Evolutionary conservation across 2,797 vertebrate genomes (phyloP).

Genomic region (Thalassophryne amazonica): DNA sequence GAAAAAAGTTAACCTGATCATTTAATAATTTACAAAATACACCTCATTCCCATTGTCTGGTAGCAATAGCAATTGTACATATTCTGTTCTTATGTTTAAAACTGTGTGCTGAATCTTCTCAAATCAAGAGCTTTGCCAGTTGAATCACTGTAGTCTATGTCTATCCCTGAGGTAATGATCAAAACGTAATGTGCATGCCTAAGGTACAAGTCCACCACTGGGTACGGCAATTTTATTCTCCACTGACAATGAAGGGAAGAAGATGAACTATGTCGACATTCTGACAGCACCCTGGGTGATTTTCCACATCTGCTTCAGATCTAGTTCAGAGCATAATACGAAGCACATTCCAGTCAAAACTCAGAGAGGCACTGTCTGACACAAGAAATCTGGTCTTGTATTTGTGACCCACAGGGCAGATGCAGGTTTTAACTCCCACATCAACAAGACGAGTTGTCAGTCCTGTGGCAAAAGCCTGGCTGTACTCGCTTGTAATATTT

Average conservation of each 20-base stretch:
- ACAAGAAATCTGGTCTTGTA: conserved; percentile 42
- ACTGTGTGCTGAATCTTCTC: neutral
- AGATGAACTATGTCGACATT: conserved; percentile 29
- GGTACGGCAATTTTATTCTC: conserved; percentile 21
- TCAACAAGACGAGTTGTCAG: conserved; percentile 31
- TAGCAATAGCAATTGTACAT: too few species aligned
- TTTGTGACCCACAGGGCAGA: conserved; percentile 45
- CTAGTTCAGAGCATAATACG: conserved; percentile 36
- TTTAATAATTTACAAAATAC: too few species aligned
- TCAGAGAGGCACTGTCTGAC: conserved; percentile 30
- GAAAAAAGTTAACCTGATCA: too few species aligned
- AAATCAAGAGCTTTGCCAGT: neutral
- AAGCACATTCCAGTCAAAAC: conserved; percentile 48
- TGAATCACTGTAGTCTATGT: conserved; percentile 5
- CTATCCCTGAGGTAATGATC: conserved; percentile 17
- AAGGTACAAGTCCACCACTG: conserved; percentile 13
- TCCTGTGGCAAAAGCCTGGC: conserved; percentile 6
- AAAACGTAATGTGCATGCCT: conserved; percentile 19
- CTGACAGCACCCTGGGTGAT: conserved; percentile 31
- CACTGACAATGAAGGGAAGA: conserved; percentile 24
- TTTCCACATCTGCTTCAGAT: conserved; percentile 35
- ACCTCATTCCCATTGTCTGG: too few species aligned
- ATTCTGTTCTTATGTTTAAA: conserved; percentile 8
- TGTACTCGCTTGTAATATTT: conserved; percentile 19
- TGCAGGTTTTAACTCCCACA: conserved; percentile 49